A percentile compares a stretch with the other conserved stretches of the same genome.
These are phyloP conservation scores for Etheostoma spectabile DNA, from an alignment of 2,113 vertebrate species.

Conservation along the genomic window DNA sequence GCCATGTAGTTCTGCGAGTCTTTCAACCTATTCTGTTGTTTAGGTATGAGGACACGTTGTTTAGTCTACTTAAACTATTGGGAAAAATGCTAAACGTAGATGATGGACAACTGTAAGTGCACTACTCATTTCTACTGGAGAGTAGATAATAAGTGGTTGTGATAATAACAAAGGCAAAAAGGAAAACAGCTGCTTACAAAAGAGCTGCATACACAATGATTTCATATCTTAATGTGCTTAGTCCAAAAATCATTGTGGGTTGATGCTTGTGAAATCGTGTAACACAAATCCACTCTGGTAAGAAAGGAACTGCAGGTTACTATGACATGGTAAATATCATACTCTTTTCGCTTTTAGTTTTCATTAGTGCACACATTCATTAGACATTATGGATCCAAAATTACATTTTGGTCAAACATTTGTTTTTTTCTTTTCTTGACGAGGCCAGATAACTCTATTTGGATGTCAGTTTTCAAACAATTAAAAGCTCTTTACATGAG, in stretches of 20 bases:
- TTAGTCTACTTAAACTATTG: background rate
- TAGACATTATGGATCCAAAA: background rate
- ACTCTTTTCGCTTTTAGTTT: background rate
- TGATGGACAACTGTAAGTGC: slow-evolving; percentile 2
- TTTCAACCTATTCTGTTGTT: no score
- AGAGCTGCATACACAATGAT: background rate
- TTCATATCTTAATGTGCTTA: background rate
- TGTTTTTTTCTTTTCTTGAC: background rate
- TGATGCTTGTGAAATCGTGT: slow-evolving; percentile 9
- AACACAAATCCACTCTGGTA: background rate
- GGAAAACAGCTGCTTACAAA: background rate
- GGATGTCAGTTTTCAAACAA: background rate
- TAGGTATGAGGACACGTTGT: background rate
- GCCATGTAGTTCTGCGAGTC: no score
- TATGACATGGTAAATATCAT: background rate
- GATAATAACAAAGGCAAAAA: background rate
- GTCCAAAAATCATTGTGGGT: background rate
- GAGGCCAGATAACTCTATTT: background rate
- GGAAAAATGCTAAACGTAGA: background rate
- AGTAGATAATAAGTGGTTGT: background rate
- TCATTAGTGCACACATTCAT: no score
- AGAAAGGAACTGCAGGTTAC: background rate
- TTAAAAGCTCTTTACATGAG: background rate
- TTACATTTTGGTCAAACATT: background rate
- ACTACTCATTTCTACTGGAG: background rate